Evolutionary conservation across 2,113 vertebrate genomes (phyloP).

Genomic region (Ophiodon elongatus): DNA sequence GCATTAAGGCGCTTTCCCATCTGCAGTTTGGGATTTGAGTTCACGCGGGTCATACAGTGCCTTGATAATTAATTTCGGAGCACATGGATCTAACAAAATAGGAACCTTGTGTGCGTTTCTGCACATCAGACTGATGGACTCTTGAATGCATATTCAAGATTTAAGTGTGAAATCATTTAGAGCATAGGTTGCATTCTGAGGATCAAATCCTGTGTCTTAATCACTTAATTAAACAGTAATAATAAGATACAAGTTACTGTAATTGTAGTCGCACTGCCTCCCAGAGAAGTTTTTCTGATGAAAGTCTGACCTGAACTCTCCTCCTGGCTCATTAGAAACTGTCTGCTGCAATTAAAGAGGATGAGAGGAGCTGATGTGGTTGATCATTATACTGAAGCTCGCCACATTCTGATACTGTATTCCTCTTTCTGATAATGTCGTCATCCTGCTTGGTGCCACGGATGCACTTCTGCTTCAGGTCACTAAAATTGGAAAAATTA

Average conservation of each 20-base stretch:
- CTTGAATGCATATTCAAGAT: neutral
- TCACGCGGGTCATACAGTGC: neutral
- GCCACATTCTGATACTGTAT: constrained; percentile 29
- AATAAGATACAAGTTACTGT: constrained; percentile 54
- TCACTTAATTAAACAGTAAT: constrained; percentile 45
- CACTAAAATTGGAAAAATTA: constrained; percentile 16
- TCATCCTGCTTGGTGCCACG: constrained; percentile 13
- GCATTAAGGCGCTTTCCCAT: constrained; percentile 1
- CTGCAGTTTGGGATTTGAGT: constrained; percentile 12
- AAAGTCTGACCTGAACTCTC: constrained; percentile 42
- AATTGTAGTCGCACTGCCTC: constrained; percentile 30
- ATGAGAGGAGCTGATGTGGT: constrained; percentile 40
- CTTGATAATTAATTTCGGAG: constrained; percentile 13
- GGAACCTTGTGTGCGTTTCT: neutral
- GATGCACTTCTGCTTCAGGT: constrained; percentile 12
- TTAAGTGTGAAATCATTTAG: neutral
- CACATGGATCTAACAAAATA: neutral
- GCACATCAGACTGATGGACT: neutral
- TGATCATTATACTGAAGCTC: constrained; percentile 28
- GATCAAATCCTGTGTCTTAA: constrained; percentile 3
- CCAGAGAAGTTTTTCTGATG: constrained; percentile 36
- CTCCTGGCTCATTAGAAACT: constrained; percentile 59
- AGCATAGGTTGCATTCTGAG: neutral
- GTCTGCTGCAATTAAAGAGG: constrained; percentile 56
- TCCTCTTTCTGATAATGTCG: constrained; percentile 38